A percentile compares a stretch with the other conserved stretches of the same genome.
These are phyloP conservation scores for Larimichthys polyactis DNA, from an alignment of 2,113 vertebrate species.

Conservation along the genomic window DNA sequence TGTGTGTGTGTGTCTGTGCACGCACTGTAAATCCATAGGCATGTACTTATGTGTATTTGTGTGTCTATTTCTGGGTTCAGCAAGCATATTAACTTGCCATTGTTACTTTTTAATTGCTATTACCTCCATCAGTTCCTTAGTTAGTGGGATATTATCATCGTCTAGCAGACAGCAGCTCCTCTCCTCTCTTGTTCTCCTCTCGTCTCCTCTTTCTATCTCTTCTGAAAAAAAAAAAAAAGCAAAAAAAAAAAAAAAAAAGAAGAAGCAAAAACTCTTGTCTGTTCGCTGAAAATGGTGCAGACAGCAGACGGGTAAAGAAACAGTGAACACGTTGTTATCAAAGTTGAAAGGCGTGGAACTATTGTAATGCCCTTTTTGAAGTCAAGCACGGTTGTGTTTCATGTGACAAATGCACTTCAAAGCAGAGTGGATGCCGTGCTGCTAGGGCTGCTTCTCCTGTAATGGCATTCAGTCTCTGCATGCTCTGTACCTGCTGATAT, in stretches of 20 bases:
- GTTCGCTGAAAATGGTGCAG: constrained; percentile 44
- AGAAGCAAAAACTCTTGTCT: not conserved
- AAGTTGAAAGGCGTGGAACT: constrained; percentile 70
- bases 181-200: not conserved
- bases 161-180: constrained; percentile 9
- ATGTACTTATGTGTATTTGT: not conserved
- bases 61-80: constrained; percentile 31
- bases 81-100: constrained; percentile 37
- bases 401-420: constrained; percentile 81
- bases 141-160: constrained; percentile 56
- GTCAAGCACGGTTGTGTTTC: constrained; percentile 73
- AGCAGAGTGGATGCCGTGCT: constrained; percentile 68
- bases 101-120: constrained; percentile 67
- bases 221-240: constrained; percentile 30
- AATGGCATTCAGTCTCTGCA: constrained; percentile 58
- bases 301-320: constrained; percentile 58
- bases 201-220: constrained; percentile 21
- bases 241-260: no score
- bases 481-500: constrained; percentile 73
- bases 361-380: constrained; percentile 79
- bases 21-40: not conserved
- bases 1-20: not conserved
- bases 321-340: constrained; percentile 62
- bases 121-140: constrained; percentile 60
- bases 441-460: constrained; percentile 59